Evolutionary conservation across 2,888 invertebrate species (phyloP).

Genomic region (Pristionchus entomophagus): DNA sequence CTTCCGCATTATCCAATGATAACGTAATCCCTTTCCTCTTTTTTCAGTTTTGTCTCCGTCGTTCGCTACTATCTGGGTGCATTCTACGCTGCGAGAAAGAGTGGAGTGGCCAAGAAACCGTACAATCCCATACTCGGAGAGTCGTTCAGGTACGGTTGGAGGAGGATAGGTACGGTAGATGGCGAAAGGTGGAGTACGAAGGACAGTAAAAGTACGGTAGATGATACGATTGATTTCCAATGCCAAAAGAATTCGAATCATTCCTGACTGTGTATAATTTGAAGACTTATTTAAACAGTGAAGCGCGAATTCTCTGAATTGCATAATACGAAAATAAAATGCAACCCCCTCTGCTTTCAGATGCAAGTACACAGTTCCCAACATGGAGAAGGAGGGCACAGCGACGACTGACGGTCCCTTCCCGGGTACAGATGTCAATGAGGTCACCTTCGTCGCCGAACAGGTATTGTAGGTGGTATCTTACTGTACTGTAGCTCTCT

Average conservation of each 20-base stretch:
- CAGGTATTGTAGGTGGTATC: conserved; percentile 79
- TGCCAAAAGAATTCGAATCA: too few species aligned
- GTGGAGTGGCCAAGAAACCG: conserved; percentile 96
- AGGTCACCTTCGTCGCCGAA: conserved; percentile 94
- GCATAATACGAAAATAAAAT: too few species aligned
- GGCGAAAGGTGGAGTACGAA: too few species aligned
- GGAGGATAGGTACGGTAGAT: not conserved
- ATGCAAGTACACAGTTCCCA: conserved; percentile 68
- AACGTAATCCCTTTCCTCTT: too few species aligned
- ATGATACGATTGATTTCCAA: not conserved
- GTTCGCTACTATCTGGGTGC: conserved; percentile 97
- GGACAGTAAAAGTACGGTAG: not conserved
- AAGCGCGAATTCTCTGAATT: too few species aligned
- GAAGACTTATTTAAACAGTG: too few species aligned
- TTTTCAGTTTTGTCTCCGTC: conserved; percentile 84
- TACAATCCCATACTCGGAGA: conserved; percentile 99
- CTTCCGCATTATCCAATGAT: not conserved
- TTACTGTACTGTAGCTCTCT: not conserved
- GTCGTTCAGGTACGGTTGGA: conserved; percentile 85
- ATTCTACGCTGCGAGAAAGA: conserved; percentile 97
- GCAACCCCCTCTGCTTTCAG: too few species aligned
- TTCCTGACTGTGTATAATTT: too few species aligned
- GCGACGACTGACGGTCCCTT: conserved; percentile 81
- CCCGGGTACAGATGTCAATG: conserved; percentile 90
- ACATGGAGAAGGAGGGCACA: conserved; percentile 30